Conservation (phyloP, 2,797 vertebrate species). For the Eupleurogrammus muticus region DNA sequence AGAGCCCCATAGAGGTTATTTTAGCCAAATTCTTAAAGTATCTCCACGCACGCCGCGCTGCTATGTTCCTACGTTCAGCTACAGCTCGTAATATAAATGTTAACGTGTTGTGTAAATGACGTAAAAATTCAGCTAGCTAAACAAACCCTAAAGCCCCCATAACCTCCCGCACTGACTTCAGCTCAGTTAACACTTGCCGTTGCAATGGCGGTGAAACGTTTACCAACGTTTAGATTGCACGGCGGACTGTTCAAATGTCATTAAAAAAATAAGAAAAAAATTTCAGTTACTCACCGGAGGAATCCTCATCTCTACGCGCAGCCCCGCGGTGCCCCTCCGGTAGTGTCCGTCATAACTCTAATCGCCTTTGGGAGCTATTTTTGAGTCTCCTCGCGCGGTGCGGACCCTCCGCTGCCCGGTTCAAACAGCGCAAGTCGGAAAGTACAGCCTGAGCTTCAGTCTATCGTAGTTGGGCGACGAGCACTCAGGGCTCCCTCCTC, state of each 20-base stretch:
- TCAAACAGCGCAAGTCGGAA: slow-evolving; percentile 59
- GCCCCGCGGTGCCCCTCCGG: slow-evolving; percentile 66
- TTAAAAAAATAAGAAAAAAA: not conserved
- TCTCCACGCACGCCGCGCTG: not conserved
- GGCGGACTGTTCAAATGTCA: slow-evolving; percentile 54
- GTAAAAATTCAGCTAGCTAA: slow-evolving; percentile 23
- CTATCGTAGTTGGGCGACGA: slow-evolving; percentile 73
- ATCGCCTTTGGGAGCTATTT: slow-evolving; percentile 63
- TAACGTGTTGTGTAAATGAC: slow-evolving; percentile 58
- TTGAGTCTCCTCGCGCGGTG: slow-evolving; percentile 22
- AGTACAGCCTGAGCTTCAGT: slow-evolving; percentile 60
- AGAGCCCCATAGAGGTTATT: not conserved
- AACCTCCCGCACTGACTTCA: slow-evolving; percentile 15
- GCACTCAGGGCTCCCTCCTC: slow-evolving; percentile 71
- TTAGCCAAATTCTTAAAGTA: not conserved
- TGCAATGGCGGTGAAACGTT: slow-evolving; percentile 65
- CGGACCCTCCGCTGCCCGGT: slow-evolving; percentile 42
- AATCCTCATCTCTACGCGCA: slow-evolving; percentile 80
- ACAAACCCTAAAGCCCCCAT: not conserved
- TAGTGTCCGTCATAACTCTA: slow-evolving; percentile 62
- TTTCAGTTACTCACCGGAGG: slow-evolving; percentile 79
- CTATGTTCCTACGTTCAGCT: not conserved
- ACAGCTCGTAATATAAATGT: slow-evolving; percentile 10
- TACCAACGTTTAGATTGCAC: slow-evolving; percentile 25
- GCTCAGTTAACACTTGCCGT: slow-evolving; percentile 17